A percentile compares a stretch with the other conserved stretches of the same genome.
These are phyloP conservation scores for Synanthedon andrenaeformis DNA, from an alignment of 2,888 invertebrate species.

Conservation along the genomic window DNA sequence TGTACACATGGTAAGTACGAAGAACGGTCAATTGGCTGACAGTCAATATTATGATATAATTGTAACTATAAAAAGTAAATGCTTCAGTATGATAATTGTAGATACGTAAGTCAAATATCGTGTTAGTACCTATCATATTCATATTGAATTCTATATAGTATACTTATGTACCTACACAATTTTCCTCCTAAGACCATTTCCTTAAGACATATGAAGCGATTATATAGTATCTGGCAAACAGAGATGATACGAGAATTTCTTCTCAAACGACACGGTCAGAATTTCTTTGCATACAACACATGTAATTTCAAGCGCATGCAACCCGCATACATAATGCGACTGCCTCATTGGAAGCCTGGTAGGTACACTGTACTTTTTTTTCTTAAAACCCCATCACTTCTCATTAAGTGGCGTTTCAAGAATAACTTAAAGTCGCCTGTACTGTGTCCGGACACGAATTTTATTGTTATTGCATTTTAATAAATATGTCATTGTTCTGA, in stretches of 20 bases:
- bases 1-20: no score
- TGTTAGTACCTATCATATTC: no score
- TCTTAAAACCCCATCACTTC: constrained; percentile 70
- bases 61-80: no score
- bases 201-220: no score
- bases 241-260: constrained; percentile 27
- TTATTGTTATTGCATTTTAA: constrained; percentile 71
- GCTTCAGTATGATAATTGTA: no score
- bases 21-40: no score
- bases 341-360: constrained; percentile 38
- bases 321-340: constrained; percentile 52
- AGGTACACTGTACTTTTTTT: constrained; percentile 60
- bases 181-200: no score
- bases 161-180: no score
- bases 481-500: constrained; percentile 27
- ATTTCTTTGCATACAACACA: constrained; percentile 60
- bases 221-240: not conserved
- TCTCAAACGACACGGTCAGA: constrained; percentile 28
- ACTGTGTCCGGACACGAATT: constrained; percentile 63
- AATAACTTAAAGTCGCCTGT: constrained; percentile 66
- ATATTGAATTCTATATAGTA: no score
- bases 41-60: no score
- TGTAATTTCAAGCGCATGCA: constrained; percentile 54
- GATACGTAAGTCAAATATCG: no score
- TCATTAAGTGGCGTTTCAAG: constrained; percentile 69